A percentile compares a stretch with the other conserved stretches of the same genome.
Evolutionary conservation across 1,140 invertebrate genomes (phyloP).

Genomic region (Chelonus insularis): DNA sequence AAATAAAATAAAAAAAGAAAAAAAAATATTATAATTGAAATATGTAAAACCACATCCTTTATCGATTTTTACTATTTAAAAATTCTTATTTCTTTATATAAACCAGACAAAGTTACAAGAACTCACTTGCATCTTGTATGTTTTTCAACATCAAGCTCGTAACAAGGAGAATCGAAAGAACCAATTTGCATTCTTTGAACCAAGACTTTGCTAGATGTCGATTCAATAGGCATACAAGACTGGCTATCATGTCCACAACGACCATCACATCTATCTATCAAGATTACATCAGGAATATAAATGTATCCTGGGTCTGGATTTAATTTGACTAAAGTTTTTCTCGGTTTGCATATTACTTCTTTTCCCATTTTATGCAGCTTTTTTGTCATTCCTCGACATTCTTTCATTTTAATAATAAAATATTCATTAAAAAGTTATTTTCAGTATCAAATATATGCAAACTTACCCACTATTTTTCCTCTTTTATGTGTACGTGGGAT

Average conservation of each 20-base stretch:
- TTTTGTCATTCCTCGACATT: constrained; percentile 4
- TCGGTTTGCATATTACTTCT: constrained; percentile 25
- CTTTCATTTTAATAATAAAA: constrained; percentile 7
- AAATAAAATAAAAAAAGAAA: no score
- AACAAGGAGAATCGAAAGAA: background rate
- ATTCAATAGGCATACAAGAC: constrained; percentile 21
- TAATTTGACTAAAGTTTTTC: constrained; percentile 23
- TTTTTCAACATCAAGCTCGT: constrained; percentile 23
- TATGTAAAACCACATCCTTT: background rate
- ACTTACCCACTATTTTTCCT: no score
- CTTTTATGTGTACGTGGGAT: no score
- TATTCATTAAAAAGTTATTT: background rate
- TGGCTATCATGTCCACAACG: constrained; percentile 18
- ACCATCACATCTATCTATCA: constrained; percentile 28
- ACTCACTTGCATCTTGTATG: constrained; percentile 33
- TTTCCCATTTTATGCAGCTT: constrained; percentile 2
- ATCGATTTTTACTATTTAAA: no score
- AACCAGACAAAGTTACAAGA: no score
- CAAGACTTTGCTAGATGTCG: background rate
- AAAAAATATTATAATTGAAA: background rate
- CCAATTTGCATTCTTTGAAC: constrained; percentile 2
- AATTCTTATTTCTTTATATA: no score
- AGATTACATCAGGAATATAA: constrained; percentile 24
- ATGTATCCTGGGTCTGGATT: constrained; percentile 17
- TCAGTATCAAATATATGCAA: background rate